Conservation (phyloP, 2,797 vertebrate genomes). For the Amblyopsis hoosieri region DNA sequence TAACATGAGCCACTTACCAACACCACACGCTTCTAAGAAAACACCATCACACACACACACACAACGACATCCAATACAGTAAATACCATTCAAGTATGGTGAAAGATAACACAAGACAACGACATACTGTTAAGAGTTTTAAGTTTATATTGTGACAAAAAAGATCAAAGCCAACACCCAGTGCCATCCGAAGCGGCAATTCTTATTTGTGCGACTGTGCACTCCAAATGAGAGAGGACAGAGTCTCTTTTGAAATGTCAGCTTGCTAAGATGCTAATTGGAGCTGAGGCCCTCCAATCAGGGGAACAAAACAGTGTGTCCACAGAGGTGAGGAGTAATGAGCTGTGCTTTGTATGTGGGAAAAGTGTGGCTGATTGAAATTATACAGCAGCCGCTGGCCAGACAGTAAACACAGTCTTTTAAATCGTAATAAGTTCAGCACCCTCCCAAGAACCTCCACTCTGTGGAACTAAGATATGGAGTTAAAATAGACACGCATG, state of each 20-base stretch:
- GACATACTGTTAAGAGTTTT: slow-evolving; percentile 13
- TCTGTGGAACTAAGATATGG: neutral
- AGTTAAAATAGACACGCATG: slow-evolving; percentile 5
- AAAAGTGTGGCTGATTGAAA: slow-evolving; percentile 72
- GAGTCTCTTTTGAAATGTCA: slow-evolving; percentile 70
- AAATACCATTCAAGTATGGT: slow-evolving; percentile 4
- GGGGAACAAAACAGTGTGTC: slow-evolving; percentile 66
- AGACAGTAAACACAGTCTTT: slow-evolving; percentile 59
- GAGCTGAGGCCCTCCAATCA: slow-evolving; percentile 73
- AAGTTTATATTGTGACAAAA: neutral
- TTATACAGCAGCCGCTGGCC: slow-evolving; percentile 61
- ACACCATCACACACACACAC: slow-evolving; percentile 1
- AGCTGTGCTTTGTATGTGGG: slow-evolving; percentile 56
- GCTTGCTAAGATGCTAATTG: slow-evolving; percentile 71
- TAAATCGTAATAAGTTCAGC: slow-evolving; percentile 39
- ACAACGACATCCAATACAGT: slow-evolving; percentile 2
- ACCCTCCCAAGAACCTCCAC: slow-evolving; percentile 37
- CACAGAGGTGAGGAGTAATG: slow-evolving; percentile 69
- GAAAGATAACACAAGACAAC: slow-evolving; percentile 4
- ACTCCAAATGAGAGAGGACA: slow-evolving; percentile 62
- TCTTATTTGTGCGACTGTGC: slow-evolving; percentile 40
- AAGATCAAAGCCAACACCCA: slow-evolving; percentile 53
- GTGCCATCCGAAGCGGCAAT: slow-evolving; percentile 33
- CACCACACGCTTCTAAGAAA: neutral
- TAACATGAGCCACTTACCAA: too few species aligned